These are phyloP conservation scores for Oreortyx pictus DNA, from an alignment of 2,797 vertebrate species.

Conservation along the genomic window DNA sequence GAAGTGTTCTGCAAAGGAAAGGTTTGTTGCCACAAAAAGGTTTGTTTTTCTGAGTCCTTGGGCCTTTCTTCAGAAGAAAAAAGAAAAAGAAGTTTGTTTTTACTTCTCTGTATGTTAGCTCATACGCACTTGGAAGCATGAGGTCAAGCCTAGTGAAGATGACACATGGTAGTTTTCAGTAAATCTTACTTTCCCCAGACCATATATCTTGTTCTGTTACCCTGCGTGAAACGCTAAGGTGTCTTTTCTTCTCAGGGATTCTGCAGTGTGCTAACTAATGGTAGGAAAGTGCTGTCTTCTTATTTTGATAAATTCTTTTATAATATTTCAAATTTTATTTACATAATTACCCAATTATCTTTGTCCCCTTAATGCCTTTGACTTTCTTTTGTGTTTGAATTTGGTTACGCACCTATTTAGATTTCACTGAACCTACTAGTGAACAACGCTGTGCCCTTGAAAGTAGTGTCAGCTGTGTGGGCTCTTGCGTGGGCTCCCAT, in stretches of 20 bases:
- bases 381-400: slow-evolving; percentile 51
- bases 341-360: slow-evolving; percentile 34
- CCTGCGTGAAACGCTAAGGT: slow-evolving; percentile 16
- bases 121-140: neutral
- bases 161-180: neutral
- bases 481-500: neutral
- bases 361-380: neutral
- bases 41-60: neutral
- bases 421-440: slow-evolving; percentile 42
- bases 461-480: neutral
- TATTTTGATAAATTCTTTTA: slow-evolving; percentile 30
- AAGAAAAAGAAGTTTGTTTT: neutral
- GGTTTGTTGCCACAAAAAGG: neutral
- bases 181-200: slow-evolving; percentile 10
- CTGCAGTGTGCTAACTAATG: neutral
- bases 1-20: neutral
- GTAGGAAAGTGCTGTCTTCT: slow-evolving; percentile 24
- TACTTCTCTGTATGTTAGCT: neutral
- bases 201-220: slow-evolving; percentile 12
- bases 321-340: slow-evolving; percentile 49
- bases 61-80: neutral
- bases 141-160: neutral
- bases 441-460: slow-evolving; percentile 55
- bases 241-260: slow-evolving; percentile 25
- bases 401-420: slow-evolving; percentile 39